Evolutionary conservation across 2,113 vertebrate genomes (phyloP), one percentile per base, ranked within the genome.

Genomic region (Cyanocitta stelleri): DNA sequence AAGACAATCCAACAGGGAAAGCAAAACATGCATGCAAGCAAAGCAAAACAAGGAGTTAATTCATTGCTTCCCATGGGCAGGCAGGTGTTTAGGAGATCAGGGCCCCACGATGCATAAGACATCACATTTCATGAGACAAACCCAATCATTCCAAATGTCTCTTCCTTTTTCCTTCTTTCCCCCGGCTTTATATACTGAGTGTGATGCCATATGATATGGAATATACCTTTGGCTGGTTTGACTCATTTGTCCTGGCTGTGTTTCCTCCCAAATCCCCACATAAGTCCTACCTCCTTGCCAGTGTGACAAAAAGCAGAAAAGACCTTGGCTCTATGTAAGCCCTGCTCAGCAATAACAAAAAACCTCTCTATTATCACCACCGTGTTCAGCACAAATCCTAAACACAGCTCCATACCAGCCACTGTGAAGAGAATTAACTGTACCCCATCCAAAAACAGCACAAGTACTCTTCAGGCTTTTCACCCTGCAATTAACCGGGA

Each of bases 91-190:
- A 21, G 24, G 26, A 72, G n/a, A 18, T 13, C 29, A 52, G 20
- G 15, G 4, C 16, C 12, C 3, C 15, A 19, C 29, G 39, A 46
- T 24, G 10, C 10, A 1, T 24, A 39, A 54, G n/a, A n/a, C n/a
- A n/a, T n/a, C n/a, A n/a, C n/a, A n/a, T 56, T 49, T 1, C 3
- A 1, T 41, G 49, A 1, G 2, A 35, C 5, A 49, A 63, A 10
- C 2, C 35, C 7, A 8, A 18, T 49, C 1, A 32, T 26, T 72
- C 9, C 26, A 64, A 56, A 49, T 22, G 21, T 18, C 16, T 9
- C 13, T 15, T 44, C 9, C 9, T 32, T 80, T 41, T 56, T 32
- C 17, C 7, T 33, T 30, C 17, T 48, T 56, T 41, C 3, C 4
- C 5, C 11, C 30, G 59, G 41, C 3, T 64, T 49, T 49, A 15